Evolutionary conservation across 2,797 vertebrate species (phyloP).

Genomic region (Leuciscus waleckii): DNA sequence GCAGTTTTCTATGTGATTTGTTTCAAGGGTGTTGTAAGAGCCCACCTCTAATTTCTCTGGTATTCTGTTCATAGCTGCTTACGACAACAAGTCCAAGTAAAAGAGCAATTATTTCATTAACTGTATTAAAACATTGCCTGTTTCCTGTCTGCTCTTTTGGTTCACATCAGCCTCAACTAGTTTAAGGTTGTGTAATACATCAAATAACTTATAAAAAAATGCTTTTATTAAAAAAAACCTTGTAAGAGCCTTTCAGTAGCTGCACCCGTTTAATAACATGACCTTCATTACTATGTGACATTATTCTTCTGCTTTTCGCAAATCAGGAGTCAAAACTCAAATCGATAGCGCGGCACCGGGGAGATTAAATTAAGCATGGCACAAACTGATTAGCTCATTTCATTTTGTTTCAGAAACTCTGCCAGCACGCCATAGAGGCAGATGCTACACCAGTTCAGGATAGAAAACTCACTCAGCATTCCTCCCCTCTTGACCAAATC

Average conservation of each 20-base stretch:
- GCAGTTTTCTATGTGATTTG: background rate
- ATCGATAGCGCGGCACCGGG: slow-evolving; percentile 45
- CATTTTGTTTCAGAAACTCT: slow-evolving; percentile 50
- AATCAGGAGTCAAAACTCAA: slow-evolving; percentile 54
- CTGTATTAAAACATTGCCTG: background rate
- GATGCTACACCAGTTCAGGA: slow-evolving; percentile 36
- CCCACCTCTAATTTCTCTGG: background rate
- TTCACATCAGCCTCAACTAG: background rate
- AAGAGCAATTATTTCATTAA: background rate
- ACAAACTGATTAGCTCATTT: slow-evolving; percentile 57
- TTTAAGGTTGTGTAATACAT: slow-evolving; percentile 15
- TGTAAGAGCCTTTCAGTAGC: slow-evolving; percentile 4
- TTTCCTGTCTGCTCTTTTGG: background rate
- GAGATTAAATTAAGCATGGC: slow-evolving; percentile 58
- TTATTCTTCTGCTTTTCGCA: slow-evolving; percentile 47
- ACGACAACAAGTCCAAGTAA: background rate
- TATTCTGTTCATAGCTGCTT: background rate
- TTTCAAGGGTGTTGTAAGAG: background rate
- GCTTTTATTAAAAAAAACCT: background rate
- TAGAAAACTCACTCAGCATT: slow-evolving; percentile 23
- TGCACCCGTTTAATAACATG: slow-evolving; percentile 23
- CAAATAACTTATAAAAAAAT: background rate
- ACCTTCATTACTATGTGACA: slow-evolving; percentile 47
- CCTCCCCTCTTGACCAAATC: slow-evolving; percentile 27
- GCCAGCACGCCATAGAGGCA: slow-evolving; percentile 29